Evolutionary conservation across 1,140 invertebrate genomes (phyloP), one percentile per base, ranked within the genome.

Genomic region (Lysiphlebus fabarum): DNA sequence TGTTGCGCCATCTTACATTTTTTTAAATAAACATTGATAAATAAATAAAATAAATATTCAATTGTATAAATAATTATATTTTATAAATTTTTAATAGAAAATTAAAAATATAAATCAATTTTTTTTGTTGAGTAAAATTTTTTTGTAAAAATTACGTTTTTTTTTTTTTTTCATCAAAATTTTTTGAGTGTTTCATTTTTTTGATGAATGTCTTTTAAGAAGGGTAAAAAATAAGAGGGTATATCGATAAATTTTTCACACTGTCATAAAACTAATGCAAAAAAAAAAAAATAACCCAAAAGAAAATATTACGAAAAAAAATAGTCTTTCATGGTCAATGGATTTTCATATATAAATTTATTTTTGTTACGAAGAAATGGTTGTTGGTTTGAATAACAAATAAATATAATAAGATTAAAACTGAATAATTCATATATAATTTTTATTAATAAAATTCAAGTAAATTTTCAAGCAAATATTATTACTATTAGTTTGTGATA

Each of bases 371-470:
- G n/a, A n/a, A 40, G 14, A 33, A 12, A 53, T 53, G 45, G 40
- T 53, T 38, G 47, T 37, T 44, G 34, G 42, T 57, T 62, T 62
- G 60, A 62, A 62, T 62, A 62, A 57, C 55, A 62, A 62, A 62
- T 56, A 57, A 17, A 38, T 26, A 26, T 26, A 26, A 26, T 4
- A 1, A 26, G 2, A 26, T 26, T 26, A 26, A 1, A 26, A 4
- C 17, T 26, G 17, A 26, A 26, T 26, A 26, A 26, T 26, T 26
- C 17, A 26, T 26, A 26, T 1, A 26, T 26, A 26, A 26, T 26
- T 26, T 26, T 26, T 26, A 26, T n/a, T n/a, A n/a, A n/a, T n/a
- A n/a, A n/a, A n/a, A n/a, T n/a, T n/a, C n/a, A n/a, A n/a, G n/a
- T n/a, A n/a, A 26, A 26, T 26, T 26, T 26, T 26, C 4, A 2